These are phyloP conservation scores for Edolisoma coerulescens DNA, from an alignment of 2,113 vertebrate species.

Conservation along the genomic window DNA sequence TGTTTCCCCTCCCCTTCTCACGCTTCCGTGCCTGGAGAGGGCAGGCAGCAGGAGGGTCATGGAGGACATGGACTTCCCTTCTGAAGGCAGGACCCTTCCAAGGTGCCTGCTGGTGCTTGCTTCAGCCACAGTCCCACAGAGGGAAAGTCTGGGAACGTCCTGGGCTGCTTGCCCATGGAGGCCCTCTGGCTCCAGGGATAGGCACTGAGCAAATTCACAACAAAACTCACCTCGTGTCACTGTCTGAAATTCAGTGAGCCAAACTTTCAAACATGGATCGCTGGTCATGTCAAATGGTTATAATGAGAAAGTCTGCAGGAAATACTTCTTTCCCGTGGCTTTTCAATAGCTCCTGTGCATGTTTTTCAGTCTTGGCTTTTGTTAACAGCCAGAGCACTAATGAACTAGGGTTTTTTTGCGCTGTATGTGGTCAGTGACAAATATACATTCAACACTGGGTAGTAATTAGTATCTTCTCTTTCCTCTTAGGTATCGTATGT, in stretches of 20 bases:
- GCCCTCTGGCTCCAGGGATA: neutral
- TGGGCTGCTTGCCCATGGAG: accelerated
- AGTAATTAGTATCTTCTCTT: conserved; percentile 8
- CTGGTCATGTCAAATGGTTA: neutral
- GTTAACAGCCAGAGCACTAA: neutral
- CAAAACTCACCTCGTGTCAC: neutral
- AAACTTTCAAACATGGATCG: neutral
- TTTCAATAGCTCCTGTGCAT: neutral
- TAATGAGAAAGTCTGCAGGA: neutral
- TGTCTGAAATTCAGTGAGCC: no score
- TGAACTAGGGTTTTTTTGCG: neutral
- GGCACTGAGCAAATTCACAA: accelerated
- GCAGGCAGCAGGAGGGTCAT: neutral
- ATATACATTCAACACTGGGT: neutral
- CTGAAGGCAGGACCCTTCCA: neutral
- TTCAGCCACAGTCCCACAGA: accelerated
- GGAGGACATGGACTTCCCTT: neutral
- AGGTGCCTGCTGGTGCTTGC: neutral
- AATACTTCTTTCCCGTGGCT: neutral
- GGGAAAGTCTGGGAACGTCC: neutral
- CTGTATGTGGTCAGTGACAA: neutral
- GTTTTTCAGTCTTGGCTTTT: neutral
- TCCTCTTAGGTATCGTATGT: conserved; percentile 92
- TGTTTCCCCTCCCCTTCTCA: neutral
- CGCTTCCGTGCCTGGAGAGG: neutral